phyloP scores from a whole-genome alignment of 2,888 invertebrate species.

The Frankliniella fusca region DNA sequence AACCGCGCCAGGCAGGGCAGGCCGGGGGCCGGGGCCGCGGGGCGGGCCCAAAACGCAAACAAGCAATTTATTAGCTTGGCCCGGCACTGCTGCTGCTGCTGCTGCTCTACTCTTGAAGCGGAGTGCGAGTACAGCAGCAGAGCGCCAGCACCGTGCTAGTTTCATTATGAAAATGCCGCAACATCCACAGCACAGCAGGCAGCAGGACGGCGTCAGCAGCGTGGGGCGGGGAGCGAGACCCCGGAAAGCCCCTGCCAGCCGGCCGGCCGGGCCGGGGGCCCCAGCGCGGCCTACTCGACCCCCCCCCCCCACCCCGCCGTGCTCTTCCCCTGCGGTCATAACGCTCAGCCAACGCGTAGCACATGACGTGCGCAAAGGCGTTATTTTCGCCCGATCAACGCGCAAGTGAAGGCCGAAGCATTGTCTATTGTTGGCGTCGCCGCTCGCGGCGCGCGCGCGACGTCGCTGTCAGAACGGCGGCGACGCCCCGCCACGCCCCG shows the following conservation, averaged over 20 bases:
- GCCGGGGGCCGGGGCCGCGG: too few relatives aligned
- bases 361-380: neutral
- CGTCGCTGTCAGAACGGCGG: neutral
- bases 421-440: neutral
- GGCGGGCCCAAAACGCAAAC: too few relatives aligned
- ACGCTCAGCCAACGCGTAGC: neutral
- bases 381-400: conserved; percentile 3
- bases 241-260: neutral
- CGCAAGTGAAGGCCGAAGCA: neutral
- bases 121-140: too few relatives aligned
- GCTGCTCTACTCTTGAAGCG: too few relatives aligned
- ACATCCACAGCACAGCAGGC: neutral
- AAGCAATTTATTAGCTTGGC: too few relatives aligned
- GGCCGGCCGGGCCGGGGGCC: neutral
- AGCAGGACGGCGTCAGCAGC: neutral
- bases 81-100: too few relatives aligned
- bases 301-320: too few relatives aligned
- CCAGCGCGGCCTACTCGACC: neutral
- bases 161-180: too few relatives aligned
- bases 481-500: too few relatives aligned
- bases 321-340: neutral
- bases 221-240: neutral
- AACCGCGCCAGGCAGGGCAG: too few relatives aligned
- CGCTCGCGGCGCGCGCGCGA: neutral
- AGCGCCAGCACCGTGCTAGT: too few relatives aligned